phyloP scores from a whole-genome alignment of 2,797 vertebrate species.

The Eulemur coronatus region DNA sequence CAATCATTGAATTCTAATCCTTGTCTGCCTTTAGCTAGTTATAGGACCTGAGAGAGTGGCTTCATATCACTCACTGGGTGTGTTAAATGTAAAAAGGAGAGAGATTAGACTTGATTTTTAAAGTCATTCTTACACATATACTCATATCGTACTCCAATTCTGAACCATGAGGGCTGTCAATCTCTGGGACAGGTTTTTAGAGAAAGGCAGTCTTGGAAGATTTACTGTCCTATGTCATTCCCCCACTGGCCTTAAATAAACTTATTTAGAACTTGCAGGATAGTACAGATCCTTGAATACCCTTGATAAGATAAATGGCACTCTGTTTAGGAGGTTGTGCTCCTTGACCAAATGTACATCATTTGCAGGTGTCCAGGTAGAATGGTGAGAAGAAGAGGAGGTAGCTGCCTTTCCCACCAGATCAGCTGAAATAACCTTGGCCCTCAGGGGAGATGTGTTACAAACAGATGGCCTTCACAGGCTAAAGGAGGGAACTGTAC shows the following conservation, averaged over 20 bases:
- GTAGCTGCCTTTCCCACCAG: not conserved
- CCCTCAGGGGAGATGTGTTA: not conserved
- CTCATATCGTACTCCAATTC: not conserved
- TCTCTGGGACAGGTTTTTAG: constrained; percentile 20
- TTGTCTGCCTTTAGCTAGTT: not conserved
- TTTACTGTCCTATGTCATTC: not conserved
- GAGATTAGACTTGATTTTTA: constrained; percentile 1
- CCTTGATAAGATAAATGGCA: constrained; percentile 39
- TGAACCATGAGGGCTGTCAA: not conserved
- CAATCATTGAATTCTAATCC: not conserved
- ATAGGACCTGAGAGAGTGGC: not conserved
- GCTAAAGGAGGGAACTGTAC: not conserved
- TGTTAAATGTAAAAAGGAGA: not conserved
- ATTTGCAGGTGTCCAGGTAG: not conserved
- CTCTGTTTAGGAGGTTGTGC: not conserved
- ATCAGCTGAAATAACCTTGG: not conserved
- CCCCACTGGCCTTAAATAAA: not conserved
- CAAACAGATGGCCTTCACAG: not conserved
- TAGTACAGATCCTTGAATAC: not conserved
- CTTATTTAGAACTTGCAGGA: not conserved
- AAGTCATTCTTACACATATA: not conserved
- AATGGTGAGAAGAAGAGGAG: not conserved
- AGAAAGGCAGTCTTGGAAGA: not conserved
- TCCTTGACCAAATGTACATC: constrained; percentile 11
- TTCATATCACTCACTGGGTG: not conserved